These are phyloP conservation scores for Diplogasteroides magnus DNA, from an alignment of 1,140 invertebrate genomes.

Conservation along the genomic window DNA sequence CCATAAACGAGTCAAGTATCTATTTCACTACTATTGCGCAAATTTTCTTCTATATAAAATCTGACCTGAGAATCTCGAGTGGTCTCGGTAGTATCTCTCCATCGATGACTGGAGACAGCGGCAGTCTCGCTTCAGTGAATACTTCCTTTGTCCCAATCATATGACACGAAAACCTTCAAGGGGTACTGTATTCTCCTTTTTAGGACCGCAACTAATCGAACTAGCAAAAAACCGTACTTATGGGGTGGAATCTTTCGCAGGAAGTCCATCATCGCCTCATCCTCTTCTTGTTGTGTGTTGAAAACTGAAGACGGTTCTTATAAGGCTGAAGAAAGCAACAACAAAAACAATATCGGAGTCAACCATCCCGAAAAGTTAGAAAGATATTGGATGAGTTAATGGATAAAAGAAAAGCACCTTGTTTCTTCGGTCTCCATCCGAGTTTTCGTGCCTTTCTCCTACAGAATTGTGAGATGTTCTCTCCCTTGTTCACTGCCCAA, in stretches of 20 bases:
- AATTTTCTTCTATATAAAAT: too few relatives aligned
- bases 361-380: slow-evolving; percentile 1
- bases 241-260: slow-evolving; percentile 23
- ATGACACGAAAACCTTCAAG: slow-evolving; percentile 22
- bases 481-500: slow-evolving; percentile 13
- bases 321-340: not conserved
- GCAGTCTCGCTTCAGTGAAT: slow-evolving; percentile 57
- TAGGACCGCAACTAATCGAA: not conserved
- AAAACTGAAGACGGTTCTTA: not conserved
- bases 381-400: too few relatives aligned
- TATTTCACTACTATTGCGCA: too few relatives aligned
- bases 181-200: not conserved
- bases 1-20: too few relatives aligned
- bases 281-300: slow-evolving; percentile 29
- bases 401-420: slow-evolving; percentile 13
- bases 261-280: slow-evolving; percentile 29
- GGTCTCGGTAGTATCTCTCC: slow-evolving; percentile 70
- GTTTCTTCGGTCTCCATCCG: slow-evolving; percentile 31
- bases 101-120: slow-evolving; percentile 82
- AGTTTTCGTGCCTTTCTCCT: slow-evolving; percentile 33
- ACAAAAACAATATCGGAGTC: not conserved
- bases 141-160: slow-evolving; percentile 28
- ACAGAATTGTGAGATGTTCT: slow-evolving; percentile 28
- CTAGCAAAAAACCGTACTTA: slow-evolving; percentile 8
- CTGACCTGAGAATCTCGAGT: slow-evolving; percentile 21